These are phyloP conservation scores for Carcina quercana DNA, from an alignment of 2,888 invertebrate species.

Conservation along the genomic window DNA sequence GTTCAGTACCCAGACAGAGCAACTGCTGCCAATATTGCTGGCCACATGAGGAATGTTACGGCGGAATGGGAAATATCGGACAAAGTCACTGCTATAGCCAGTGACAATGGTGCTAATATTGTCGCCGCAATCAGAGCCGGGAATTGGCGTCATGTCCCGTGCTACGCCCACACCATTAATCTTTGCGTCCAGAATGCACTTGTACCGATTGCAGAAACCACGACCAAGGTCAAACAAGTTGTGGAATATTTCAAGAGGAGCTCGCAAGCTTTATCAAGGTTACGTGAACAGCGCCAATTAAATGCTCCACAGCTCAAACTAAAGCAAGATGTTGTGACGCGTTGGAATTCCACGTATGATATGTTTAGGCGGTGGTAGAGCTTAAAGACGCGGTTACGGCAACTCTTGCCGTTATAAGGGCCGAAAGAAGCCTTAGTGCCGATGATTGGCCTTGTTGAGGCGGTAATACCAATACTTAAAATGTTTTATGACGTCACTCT, in stretches of 20 bases:
- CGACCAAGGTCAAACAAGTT: constrained; percentile 4
- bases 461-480: neutral
- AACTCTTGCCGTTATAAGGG: neutral
- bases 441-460: neutral
- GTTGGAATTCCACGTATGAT: constrained; percentile 17
- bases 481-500: constrained; percentile 3
- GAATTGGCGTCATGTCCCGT: constrained; percentile 13
- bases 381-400: constrained; percentile 13
- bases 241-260: constrained; percentile 15
- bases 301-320: constrained; percentile 13
- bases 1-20: constrained; percentile 1
- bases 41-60: neutral
- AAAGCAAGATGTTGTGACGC: constrained; percentile 15
- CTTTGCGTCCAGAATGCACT: constrained; percentile 11
- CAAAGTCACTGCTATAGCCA: constrained; percentile 3
- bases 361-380: constrained; percentile 14
- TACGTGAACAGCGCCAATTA: constrained; percentile 12
- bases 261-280: constrained; percentile 11
- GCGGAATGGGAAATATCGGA: constrained; percentile 1
- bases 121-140: constrained; percentile 14
- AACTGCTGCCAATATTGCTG: neutral
- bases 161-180: constrained; percentile 17
- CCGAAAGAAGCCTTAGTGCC: neutral
- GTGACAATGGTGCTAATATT: constrained; percentile 20
- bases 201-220: constrained; percentile 2